Conservation (phyloP, 2,888 invertebrate genomes). For the Dendrolimus houi region DNA sequence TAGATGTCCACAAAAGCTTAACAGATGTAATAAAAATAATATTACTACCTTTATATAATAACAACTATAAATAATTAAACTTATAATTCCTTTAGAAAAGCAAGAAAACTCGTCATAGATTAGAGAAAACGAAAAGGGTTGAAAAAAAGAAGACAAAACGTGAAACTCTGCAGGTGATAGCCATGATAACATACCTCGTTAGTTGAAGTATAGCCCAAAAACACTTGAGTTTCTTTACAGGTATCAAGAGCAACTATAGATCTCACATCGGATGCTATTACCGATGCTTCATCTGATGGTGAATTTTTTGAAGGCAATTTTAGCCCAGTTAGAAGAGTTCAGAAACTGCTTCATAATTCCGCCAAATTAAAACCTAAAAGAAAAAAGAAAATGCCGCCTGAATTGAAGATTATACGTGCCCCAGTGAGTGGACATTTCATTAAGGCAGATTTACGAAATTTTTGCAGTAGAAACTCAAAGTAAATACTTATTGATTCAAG, state of each 20-base stretch:
- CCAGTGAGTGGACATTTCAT: slow-evolving; percentile 33
- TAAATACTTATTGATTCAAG: too few relatives aligned
- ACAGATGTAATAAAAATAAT: slow-evolving; percentile 31
- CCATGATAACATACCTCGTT: too few relatives aligned
- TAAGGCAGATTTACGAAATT: too few relatives aligned
- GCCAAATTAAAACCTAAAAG: slow-evolving; percentile 53
- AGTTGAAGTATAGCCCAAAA: not conserved
- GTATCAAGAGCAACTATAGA: slow-evolving; percentile 77
- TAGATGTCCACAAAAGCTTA: slow-evolving; percentile 46
- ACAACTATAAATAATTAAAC: not conserved
- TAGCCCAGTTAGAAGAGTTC: slow-evolving; percentile 62
- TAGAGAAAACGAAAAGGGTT: slow-evolving; percentile 61
- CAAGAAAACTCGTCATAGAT: slow-evolving; percentile 29
- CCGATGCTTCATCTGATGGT: slow-evolving; percentile 79
- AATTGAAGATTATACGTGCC: slow-evolving; percentile 65
- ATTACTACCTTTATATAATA: not conserved
- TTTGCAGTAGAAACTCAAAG: too few relatives aligned
- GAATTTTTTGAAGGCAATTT: slow-evolving; percentile 65
- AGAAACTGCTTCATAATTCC: slow-evolving; percentile 52
- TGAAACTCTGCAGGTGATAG: slow-evolving; percentile 74
- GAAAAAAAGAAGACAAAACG: slow-evolving; percentile 66
- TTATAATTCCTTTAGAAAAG: slow-evolving; percentile 33
- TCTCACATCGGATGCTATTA: slow-evolving; percentile 80
- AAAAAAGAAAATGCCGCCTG: slow-evolving; percentile 73
- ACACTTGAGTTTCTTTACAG: slow-evolving; percentile 31